These are phyloP conservation scores for Tursiops truncatus DNA, from an alignment of 2,113 vertebrate species.

Conservation along the genomic window DNA sequence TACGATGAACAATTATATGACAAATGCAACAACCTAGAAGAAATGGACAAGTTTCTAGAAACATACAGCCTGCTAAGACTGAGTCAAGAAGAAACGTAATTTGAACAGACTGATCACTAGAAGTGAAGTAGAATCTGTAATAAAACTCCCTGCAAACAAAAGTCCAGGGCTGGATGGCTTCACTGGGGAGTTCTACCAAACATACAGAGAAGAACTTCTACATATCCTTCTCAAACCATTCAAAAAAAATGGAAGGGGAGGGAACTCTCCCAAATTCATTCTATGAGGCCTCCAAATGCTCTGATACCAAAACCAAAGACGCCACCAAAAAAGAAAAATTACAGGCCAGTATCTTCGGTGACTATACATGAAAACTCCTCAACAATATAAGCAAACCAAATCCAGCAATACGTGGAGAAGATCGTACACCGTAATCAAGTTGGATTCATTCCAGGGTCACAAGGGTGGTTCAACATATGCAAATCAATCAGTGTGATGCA, in stretches of 20 bases:
- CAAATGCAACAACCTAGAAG: not conserved
- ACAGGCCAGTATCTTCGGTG: too few relatives aligned
- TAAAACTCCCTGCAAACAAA: not conserved
- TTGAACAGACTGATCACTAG: not conserved
- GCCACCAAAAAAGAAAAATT: too few relatives aligned
- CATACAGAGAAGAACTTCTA: too few relatives aligned
- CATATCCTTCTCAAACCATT: too few relatives aligned
- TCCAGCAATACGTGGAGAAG: too few relatives aligned
- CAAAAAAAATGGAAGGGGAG: too few relatives aligned
- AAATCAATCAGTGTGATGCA: not conserved
- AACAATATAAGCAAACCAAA: too few relatives aligned
- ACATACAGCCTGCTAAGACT: not conserved
- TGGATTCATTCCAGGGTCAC: not conserved
- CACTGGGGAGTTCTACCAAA: not conserved
- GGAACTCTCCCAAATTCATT: too few relatives aligned
- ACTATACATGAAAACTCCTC: too few relatives aligned
- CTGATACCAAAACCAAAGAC: too few relatives aligned
- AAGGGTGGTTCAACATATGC: not conserved
- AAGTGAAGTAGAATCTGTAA: not conserved
- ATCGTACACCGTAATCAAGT: too few relatives aligned
- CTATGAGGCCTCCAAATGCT: too few relatives aligned
- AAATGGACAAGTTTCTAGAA: not conserved
- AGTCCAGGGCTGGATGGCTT: not conserved
- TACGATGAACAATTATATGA: not conserved
- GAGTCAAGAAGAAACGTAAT: not conserved